Evolutionary conservation across 2,888 invertebrate genomes (phyloP), one percentile per base, ranked within the genome.

Genomic region (Melikaiella ostensackeni): DNA sequence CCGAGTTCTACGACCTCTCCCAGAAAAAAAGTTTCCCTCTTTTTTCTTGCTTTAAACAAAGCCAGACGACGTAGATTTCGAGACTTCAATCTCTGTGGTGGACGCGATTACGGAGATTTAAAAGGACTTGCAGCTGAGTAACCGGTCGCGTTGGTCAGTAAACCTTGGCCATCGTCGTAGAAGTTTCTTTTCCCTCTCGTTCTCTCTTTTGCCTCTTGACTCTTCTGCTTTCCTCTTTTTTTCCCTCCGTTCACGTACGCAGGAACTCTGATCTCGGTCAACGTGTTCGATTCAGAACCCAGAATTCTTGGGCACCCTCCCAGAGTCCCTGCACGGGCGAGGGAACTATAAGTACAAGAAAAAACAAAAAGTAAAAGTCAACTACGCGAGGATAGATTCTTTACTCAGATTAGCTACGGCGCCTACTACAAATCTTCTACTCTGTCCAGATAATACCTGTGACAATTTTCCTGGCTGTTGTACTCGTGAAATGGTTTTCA

Each of bases 91-190:
- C 83, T 80, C 80, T 64, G 77, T 79, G 76, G 80, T 78, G 75
- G 80, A 81, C 81, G 79, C 83, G 84, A 82, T 84, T 84, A 83
- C 79, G 75, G 79, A 84, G 84, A 85, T 85, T 86, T 85, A 85
- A 86, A 84, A 85, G 84, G 84, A 82, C 83, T 84, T 79, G 80
- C 82, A 78, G 81, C 59, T 77, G 82, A 83, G 82, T 81, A 86
- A 86, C 85, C 85, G 85, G 86, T 86, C 85, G 82, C 77, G 84
- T 82, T 83, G 81, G 82, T 77, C 85, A 79, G 84, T 83, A 85
- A 85, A 85, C 86, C 85, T 84, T 84, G 84, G 84, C 74, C 81
- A 82, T 83, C 84, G 84, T 82, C 80, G 84, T 85, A 80, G 79
- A 80, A 83, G 82, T 84, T 86, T 81, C 79, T 82, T 79, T 83